Percentiles rank a stretch among this genome's conserved stretches.
These are phyloP conservation scores for Drosophila cognata DNA, from an alignment of 2,888 invertebrate genomes.

Conservation along the genomic window DNA sequence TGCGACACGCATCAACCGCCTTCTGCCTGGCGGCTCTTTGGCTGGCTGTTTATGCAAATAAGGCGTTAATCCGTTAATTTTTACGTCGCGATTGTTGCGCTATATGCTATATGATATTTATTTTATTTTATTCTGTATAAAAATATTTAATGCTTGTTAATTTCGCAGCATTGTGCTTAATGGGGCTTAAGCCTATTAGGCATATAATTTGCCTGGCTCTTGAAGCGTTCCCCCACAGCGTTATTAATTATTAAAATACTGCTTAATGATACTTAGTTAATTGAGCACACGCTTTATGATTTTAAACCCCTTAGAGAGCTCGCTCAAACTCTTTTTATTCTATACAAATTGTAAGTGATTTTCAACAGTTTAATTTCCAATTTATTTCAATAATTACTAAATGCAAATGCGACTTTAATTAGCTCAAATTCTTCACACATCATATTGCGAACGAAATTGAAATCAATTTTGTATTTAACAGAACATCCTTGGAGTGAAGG, in stretches of 20 bases:
- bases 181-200: constrained; percentile 8
- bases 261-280: background rate
- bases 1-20: constrained; percentile 27
- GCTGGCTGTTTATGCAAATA: constrained; percentile 30
- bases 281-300: background rate
- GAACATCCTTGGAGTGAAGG: background rate
- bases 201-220: constrained; percentile 1
- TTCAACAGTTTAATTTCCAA: background rate
- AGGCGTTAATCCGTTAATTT: constrained; percentile 49
- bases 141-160: constrained; percentile 32
- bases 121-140: constrained; percentile 4
- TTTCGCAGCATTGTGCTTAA: constrained; percentile 8
- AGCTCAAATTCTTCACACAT: too few species aligned
- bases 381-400: background rate
- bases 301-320: background rate
- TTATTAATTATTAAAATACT: constrained; percentile 15
- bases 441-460: background rate
- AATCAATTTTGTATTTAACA: background rate
- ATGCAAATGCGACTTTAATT: background rate
- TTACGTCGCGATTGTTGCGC: constrained; percentile 8
- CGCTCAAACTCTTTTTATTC: background rate
- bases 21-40: constrained; percentile 17
- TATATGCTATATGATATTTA: constrained; percentile 27
- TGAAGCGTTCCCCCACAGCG: background rate
- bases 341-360: background rate